Evolutionary conservation across 2,797 vertebrate species (phyloP).

Genomic region (Hybognathus amarus): DNA sequence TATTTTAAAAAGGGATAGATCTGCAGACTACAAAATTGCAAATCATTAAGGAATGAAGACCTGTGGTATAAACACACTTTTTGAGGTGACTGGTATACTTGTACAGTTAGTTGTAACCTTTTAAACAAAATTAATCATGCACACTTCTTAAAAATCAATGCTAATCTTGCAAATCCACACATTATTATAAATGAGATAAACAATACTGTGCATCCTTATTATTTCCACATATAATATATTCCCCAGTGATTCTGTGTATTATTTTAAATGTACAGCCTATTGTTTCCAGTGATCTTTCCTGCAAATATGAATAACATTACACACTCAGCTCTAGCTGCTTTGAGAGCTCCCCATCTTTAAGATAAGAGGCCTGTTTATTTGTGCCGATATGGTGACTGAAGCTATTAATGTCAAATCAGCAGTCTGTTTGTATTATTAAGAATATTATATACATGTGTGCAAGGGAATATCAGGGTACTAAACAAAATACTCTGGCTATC

Average conservation of each 20-base stretch:
- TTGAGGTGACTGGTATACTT: constrained; percentile 30
- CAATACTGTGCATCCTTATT: constrained; percentile 32
- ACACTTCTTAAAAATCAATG: constrained; percentile 22
- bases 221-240: constrained; percentile 41
- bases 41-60: background rate
- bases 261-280: constrained; percentile 50
- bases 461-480: constrained; percentile 14
- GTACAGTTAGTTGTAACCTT: constrained; percentile 49
- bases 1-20: constrained; percentile 5
- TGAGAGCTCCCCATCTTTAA: constrained; percentile 27
- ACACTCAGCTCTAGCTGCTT: constrained; percentile 22
- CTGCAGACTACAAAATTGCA: constrained; percentile 1
- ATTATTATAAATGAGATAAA: constrained; percentile 20
- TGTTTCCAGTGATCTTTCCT: constrained; percentile 43
- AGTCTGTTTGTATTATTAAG: constrained; percentile 15
- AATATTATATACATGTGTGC: constrained; percentile 4
- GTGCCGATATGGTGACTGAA: constrained; percentile 1
- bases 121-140: constrained; percentile 46
- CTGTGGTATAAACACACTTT: background rate
- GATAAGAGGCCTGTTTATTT: constrained; percentile 9
- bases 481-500: constrained; percentile 7
- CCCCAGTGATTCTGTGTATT: constrained; percentile 42
- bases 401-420: constrained; percentile 10
- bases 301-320: constrained; percentile 40
- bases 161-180: constrained; percentile 2